phyloP scores from a whole-genome alignment of 2,888 invertebrate genomes.

The Sarcophaga rosellei region DNA sequence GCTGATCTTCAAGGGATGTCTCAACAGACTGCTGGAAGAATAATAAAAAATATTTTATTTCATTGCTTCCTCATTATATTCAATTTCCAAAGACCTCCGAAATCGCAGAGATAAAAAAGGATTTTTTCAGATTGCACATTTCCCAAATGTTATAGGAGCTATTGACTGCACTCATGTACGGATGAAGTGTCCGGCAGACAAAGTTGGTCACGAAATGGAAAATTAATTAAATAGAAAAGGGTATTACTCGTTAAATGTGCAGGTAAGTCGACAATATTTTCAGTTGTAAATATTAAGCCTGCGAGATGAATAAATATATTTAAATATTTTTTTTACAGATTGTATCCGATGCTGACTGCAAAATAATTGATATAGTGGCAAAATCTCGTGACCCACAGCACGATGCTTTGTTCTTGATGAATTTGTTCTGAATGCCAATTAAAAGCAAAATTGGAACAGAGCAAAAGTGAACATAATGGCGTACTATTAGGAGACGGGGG shows the following conservation, averaged over 20 bases:
- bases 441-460: neutral
- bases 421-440: too few species aligned
- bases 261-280: conserved; percentile 19
- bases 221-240: conserved; percentile 6
- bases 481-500: conserved; percentile 6
- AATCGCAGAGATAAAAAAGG: conserved; percentile 15
- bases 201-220: conserved; percentile 8
- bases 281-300: conserved; percentile 13
- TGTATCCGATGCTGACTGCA: conserved; percentile 32
- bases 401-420: too few species aligned
- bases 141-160: neutral
- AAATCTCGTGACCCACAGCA: too few species aligned
- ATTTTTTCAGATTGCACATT: conserved; percentile 17
- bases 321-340: conserved; percentile 31
- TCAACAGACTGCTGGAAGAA: too few species aligned
- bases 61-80: conserved; percentile 16
- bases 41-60: conserved; percentile 39
- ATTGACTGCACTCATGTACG: conserved; percentile 17
- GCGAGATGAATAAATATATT: conserved; percentile 12
- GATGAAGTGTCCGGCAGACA: conserved; percentile 12
- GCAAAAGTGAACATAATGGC: conserved; percentile 44
- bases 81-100: conserved; percentile 13
- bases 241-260: conserved; percentile 35
- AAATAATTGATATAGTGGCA: too few species aligned
- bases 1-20: too few species aligned